Conservation (phyloP, 2,113 vertebrate species). For the Corythornis madagascariensis region DNA sequence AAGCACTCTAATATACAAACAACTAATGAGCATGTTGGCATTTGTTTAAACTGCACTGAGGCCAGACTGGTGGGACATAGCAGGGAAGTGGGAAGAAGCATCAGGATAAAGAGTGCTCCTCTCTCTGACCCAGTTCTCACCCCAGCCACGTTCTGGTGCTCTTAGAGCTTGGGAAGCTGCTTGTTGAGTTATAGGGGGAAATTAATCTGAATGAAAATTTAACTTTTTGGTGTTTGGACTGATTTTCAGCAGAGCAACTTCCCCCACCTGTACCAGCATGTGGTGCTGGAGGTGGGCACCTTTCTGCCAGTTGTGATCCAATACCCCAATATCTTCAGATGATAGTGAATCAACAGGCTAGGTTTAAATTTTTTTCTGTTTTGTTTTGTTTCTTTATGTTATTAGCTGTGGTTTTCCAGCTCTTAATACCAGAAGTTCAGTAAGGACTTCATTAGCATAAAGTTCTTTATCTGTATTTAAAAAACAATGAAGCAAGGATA, state of each 20-base stretch:
- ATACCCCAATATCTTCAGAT: background rate
- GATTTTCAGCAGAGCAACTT: background rate
- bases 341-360: background rate
- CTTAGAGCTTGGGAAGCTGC: background rate
- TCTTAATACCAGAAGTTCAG: background rate
- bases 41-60: background rate
- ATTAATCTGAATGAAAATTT: background rate
- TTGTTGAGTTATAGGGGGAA: background rate
- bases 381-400: too few species aligned
- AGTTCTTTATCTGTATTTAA: background rate
- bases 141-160: background rate
- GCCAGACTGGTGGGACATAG: background rate
- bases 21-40: background rate
- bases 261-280: background rate
- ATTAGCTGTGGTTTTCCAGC: background rate
- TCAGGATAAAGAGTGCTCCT: background rate
- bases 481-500: background rate
- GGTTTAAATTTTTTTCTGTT: background rate
- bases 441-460: background rate
- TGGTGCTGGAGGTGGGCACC: background rate
- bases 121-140: slow-evolving; percentile 45
- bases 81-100: background rate
- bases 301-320: background rate
- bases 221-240: background rate
- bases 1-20: background rate